phyloP scores from a whole-genome alignment of 2,113 vertebrate species.

The Protobothrops mucrosquamatus region DNA sequence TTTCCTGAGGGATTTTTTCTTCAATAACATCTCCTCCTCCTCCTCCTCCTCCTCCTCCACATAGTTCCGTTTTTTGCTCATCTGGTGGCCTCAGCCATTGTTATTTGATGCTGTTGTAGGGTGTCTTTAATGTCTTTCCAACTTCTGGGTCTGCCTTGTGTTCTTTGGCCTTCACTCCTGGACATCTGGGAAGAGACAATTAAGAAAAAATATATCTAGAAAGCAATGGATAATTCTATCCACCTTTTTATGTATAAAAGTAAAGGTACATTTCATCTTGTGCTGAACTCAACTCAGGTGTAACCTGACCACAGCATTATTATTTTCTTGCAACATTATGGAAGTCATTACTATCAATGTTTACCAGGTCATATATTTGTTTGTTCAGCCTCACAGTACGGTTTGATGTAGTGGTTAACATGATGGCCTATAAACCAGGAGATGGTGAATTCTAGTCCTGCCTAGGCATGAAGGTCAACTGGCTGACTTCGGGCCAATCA shows the following conservation, averaged over 20 bases:
- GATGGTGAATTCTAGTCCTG: background rate
- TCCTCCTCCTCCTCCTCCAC: too few species aligned
- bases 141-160: too few species aligned
- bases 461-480: too few species aligned
- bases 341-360: background rate
- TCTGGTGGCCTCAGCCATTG: too few species aligned
- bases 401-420: background rate
- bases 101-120: too few species aligned
- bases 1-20: too few species aligned
- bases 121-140: too few species aligned
- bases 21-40: too few species aligned
- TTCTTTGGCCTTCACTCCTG: too few species aligned
- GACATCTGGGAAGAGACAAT: background rate
- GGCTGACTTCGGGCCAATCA: too few species aligned
- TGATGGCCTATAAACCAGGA: too few species aligned
- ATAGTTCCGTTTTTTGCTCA: too few species aligned
- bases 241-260: background rate
- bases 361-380: background rate
- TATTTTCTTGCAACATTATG: background rate
- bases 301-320: background rate
- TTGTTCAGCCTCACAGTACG: background rate
- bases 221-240: background rate
- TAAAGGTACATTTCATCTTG: background rate
- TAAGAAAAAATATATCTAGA: background rate
- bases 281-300: background rate